These are phyloP conservation scores for Enteromius paludinosus DNA, from an alignment of 2,797 vertebrate genomes.

Conservation along the genomic window DNA sequence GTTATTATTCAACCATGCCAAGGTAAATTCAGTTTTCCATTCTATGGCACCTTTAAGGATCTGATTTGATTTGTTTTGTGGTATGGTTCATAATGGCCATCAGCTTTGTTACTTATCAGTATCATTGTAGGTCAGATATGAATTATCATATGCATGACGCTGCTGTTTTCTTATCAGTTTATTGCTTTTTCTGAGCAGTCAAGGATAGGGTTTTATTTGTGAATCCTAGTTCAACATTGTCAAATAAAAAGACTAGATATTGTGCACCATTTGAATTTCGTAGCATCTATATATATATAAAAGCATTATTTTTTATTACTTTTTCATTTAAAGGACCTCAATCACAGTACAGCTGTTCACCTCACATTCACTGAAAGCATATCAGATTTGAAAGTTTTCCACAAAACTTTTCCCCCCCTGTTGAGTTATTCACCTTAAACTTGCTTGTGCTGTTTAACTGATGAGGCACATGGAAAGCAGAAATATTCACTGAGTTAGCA, in stretches of 20 bases:
- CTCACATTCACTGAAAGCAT: background rate
- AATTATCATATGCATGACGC: too few relatives aligned
- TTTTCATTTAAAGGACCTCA: background rate
- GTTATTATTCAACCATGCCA: too few relatives aligned
- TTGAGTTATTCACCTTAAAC: background rate
- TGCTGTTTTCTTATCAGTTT: background rate
- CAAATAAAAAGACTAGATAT: background rate
- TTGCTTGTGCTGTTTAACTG: background rate
- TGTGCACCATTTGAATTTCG: background rate
- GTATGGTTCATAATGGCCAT: too few relatives aligned
- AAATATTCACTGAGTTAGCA: conserved; percentile 7
- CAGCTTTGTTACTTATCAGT: too few relatives aligned
- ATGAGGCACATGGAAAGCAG: background rate
- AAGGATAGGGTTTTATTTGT: background rate
- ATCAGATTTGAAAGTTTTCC: background rate
- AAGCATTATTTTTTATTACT: background rate
- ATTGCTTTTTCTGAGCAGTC: background rate
- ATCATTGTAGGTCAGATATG: too few relatives aligned
- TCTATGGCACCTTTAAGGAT: too few relatives aligned
- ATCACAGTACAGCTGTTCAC: background rate
- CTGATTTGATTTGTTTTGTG: too few relatives aligned
- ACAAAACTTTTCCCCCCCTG: background rate
- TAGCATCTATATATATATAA: background rate
- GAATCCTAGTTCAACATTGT: conserved; percentile 10
- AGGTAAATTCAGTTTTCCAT: too few relatives aligned